Base-by-base conservation (phyloP, 2,888 invertebrate genomes). In the Podabrus alpinus region DNA sequence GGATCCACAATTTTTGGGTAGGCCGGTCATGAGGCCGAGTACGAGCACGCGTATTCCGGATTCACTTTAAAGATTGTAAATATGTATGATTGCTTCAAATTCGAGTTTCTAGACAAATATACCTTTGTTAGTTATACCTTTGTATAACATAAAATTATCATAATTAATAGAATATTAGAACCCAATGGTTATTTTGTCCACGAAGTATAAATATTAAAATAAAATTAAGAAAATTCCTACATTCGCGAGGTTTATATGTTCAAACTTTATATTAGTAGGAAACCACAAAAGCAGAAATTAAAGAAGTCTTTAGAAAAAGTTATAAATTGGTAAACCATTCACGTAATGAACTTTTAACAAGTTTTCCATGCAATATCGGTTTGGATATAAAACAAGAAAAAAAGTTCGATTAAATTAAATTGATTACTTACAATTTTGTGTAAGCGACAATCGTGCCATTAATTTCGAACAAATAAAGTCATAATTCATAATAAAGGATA, bases 281-380 rank as follows among this genome's bases (percentile, higher is more conserved):
- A n/a, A n/a, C n/a, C 62, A 13, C 21, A 64, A 64, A 64, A 64
- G 62, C 17, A 64, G n/a, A 21, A 21, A 64, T 21, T 64, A 64
- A 21, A 64, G 21, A 19, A 64, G 62, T 64, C 62, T 64, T 64
- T 64, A 64, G 45, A 45, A 64, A 64, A 64, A 64, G 62, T 64
- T 64, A 21, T 64, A 64, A 17, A 64, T 64, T 64, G 62, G 13
- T 19, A 64, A 64, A 64, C 62, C 62, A 64, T 64, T 64, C 62
- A 21, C 62, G 62, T 64, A 21, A 64, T 19, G 62, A 64, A 64
- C 62, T 64, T 64, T 64, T 64, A 64, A 64, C 62, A 64, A 64
- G n/a, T 64, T 64, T 64, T 21, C 13, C 62, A 19, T 64, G 62
- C 19, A 64, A 64, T 64, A 17, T 64, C 13, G n/a, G 62, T 16